Evolutionary conservation across 2,888 invertebrate genomes (phyloP).

Genomic region (Apamea epomidion): DNA sequence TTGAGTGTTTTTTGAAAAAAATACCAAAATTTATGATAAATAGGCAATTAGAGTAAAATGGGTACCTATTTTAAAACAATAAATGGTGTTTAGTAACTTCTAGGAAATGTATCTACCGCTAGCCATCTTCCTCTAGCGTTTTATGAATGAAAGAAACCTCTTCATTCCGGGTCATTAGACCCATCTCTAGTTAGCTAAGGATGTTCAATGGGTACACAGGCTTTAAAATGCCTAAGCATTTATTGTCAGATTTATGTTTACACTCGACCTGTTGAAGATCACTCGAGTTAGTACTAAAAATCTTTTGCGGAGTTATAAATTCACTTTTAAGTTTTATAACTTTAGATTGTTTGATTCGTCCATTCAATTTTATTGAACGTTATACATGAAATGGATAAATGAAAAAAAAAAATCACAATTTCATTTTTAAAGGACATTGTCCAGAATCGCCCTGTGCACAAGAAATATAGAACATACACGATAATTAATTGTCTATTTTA

Average conservation of each 20-base stretch:
- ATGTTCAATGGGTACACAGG: background rate
- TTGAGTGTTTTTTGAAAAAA: too few species aligned
- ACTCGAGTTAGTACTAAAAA: background rate
- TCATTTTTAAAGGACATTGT: too few species aligned
- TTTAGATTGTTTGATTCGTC: background rate
- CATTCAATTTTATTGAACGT: background rate
- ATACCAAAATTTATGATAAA: too few species aligned
- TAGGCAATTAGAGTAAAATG: too few species aligned
- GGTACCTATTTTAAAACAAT: too few species aligned
- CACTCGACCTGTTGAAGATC: background rate
- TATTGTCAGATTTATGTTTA: constrained; percentile 7
- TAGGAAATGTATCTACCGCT: too few species aligned
- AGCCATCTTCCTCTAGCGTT: background rate
- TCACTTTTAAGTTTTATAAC: background rate
- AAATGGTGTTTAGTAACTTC: too few species aligned
- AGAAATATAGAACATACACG: too few species aligned
- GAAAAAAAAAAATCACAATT: too few species aligned
- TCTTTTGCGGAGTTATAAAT: constrained; percentile 6
- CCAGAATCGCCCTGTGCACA: too few species aligned
- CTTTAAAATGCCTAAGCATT: background rate
- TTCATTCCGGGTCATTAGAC: background rate
- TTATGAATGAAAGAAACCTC: background rate
- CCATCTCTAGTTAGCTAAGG: background rate
- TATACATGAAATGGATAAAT: background rate
- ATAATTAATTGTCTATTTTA: too few species aligned